These are phyloP conservation scores for Saimiri boliviensis DNA, from an alignment of 2,113 vertebrate genomes.

Conservation along the genomic window DNA sequence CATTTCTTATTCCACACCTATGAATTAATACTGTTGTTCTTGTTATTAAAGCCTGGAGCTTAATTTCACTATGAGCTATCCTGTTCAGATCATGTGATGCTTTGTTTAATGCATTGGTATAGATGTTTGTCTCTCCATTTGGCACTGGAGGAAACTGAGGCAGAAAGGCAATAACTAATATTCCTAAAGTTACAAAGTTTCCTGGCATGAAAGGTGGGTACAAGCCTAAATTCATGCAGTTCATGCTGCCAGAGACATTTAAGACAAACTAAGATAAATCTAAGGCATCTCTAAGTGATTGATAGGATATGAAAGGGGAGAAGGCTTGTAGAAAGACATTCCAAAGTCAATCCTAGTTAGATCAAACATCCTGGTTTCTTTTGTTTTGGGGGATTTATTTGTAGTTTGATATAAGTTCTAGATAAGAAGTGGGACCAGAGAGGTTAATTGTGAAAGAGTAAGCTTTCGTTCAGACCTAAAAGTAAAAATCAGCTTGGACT, in stretches of 20 bases:
- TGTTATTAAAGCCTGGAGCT: background rate
- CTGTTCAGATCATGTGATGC: too few species aligned
- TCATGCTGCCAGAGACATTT: background rate
- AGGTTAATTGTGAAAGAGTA: background rate
- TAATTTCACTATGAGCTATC: background rate
- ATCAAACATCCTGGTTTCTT: background rate
- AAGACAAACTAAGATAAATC: too few species aligned
- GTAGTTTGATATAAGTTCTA: background rate
- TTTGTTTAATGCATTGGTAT: background rate
- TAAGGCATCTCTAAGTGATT: background rate
- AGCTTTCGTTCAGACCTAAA: background rate
- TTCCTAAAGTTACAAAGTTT: background rate
- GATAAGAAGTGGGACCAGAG: background rate
- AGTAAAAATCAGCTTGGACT: background rate
- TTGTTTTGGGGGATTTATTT: background rate
- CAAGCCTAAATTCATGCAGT: fast-evolving
- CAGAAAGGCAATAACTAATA: background rate
- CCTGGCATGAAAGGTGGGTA: too few species aligned
- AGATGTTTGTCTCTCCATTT: background rate
- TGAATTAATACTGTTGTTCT: background rate
- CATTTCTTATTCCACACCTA: too few species aligned
- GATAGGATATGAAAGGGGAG: too few species aligned
- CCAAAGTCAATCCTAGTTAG: fast-evolving
- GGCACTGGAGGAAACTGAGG: fast-evolving
- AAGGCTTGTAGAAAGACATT: background rate